phyloP scores from a whole-genome alignment of 2,797 vertebrate species.

The Trichosurus vulpecula region DNA sequence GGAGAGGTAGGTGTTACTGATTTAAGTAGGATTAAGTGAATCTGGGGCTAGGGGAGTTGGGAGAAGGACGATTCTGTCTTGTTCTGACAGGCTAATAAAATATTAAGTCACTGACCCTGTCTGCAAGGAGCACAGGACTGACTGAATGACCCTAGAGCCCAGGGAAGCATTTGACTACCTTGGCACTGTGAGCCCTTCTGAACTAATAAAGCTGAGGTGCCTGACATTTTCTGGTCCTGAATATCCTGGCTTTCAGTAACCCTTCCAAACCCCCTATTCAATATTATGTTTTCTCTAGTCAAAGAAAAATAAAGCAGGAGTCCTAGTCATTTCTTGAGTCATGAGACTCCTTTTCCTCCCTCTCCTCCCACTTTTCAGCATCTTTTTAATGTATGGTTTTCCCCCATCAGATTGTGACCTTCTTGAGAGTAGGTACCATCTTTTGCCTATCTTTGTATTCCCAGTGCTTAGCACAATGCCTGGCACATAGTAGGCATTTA shows the following conservation, averaged over 20 bases:
- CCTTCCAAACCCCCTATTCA: background rate
- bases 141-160: background rate
- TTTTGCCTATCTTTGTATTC: too few relatives aligned
- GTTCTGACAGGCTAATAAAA: background rate
- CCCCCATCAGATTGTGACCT: background rate
- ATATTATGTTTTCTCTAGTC: background rate
- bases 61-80: background rate
- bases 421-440: background rate
- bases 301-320: background rate
- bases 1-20: background rate
- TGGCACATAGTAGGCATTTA: background rate
- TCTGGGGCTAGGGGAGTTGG: background rate
- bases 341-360: background rate
- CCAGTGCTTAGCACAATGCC: background rate
- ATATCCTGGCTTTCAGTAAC: background rate
- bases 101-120: background rate
- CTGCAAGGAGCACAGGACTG: rapidly evolving
- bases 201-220: background rate
- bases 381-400: background rate
- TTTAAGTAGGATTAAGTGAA: background rate
- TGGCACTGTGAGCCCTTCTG: background rate
- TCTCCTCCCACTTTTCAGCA: background rate
- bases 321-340: background rate
- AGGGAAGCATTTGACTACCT: background rate
- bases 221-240: background rate